These are phyloP conservation scores for Amiota communis DNA, from an alignment of 2,888 invertebrate species.

Conservation along the genomic window DNA sequence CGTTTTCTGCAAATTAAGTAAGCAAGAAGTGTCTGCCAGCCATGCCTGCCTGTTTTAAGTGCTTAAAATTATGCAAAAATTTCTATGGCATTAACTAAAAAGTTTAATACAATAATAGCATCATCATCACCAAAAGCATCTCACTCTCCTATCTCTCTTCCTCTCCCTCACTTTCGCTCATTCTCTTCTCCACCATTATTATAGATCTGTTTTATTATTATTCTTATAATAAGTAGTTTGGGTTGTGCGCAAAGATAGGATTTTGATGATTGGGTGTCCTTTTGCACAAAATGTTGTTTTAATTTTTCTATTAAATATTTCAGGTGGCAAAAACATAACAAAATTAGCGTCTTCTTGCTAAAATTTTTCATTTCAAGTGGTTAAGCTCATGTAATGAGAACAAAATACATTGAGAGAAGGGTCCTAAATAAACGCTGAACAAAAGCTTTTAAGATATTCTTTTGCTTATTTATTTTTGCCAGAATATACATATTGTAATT, in stretches of 20 bases:
- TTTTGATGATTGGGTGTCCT: too few relatives aligned
- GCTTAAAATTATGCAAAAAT: slow-evolving; percentile 52
- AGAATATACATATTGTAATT: too few relatives aligned
- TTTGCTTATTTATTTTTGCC: background rate
- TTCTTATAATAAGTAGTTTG: too few relatives aligned
- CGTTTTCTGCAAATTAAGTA: slow-evolving; percentile 43
- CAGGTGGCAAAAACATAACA: slow-evolving; percentile 45
- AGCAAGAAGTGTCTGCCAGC: slow-evolving; percentile 36
- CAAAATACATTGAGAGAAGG: background rate
- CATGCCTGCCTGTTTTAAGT: slow-evolving; percentile 49
- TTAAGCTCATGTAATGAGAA: slow-evolving; percentile 51
- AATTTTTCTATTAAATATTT: slow-evolving; percentile 48
- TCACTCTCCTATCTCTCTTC: too few relatives aligned
- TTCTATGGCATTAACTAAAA: slow-evolving; percentile 50
- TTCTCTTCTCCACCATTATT: too few relatives aligned
- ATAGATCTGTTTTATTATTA: too few relatives aligned
- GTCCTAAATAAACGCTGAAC: background rate
- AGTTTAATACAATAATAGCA: slow-evolving; percentile 46
- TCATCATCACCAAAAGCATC: background rate
- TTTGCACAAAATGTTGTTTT: slow-evolving; percentile 27
- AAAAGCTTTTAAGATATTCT: background rate
- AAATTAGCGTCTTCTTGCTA: slow-evolving; percentile 40
- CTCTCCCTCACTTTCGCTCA: too few relatives aligned
- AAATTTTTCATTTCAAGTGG: slow-evolving; percentile 47
- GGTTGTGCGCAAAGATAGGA: too few relatives aligned